Conservation (phyloP, 2,888 invertebrate species). For the Cryptus armator region DNA sequence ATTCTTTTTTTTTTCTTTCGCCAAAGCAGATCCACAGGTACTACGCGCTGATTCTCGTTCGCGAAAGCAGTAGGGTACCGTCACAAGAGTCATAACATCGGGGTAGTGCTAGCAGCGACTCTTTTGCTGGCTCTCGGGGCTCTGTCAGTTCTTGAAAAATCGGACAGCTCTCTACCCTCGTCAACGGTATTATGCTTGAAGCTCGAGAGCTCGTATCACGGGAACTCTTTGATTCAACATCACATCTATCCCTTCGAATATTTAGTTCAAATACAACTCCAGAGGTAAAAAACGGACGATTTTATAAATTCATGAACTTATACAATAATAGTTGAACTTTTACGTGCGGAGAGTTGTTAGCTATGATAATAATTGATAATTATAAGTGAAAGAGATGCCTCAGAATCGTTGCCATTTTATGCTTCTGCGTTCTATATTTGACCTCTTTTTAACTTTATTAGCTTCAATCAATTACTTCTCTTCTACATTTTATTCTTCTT, state of each 20-base stretch:
- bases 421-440: not conserved
- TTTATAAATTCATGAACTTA: not conserved
- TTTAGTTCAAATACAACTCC: not conserved
- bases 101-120: constrained; percentile 22
- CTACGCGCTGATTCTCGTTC: constrained; percentile 2
- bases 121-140: constrained; percentile 14
- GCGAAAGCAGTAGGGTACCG: constrained; percentile 6
- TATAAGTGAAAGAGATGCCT: not conserved
- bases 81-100: constrained; percentile 10
- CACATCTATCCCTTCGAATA: not conserved
- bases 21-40: constrained; percentile 36
- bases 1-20: constrained; percentile 4
- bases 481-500: not conserved
- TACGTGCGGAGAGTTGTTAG: not conserved
- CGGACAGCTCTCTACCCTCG: constrained; percentile 34
- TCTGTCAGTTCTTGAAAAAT: constrained; percentile 29
- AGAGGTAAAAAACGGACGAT: not conserved
- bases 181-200: not conserved
- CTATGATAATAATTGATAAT: not conserved
- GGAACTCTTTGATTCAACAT: not conserved
- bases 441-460: not conserved
- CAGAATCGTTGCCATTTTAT: not conserved
- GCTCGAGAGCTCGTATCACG: constrained; percentile 5
- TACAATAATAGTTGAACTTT: not conserved
- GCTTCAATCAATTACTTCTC: not conserved